Conservation (phyloP, 2,888 invertebrate genomes). For the Ennomos quercinarius region DNA sequence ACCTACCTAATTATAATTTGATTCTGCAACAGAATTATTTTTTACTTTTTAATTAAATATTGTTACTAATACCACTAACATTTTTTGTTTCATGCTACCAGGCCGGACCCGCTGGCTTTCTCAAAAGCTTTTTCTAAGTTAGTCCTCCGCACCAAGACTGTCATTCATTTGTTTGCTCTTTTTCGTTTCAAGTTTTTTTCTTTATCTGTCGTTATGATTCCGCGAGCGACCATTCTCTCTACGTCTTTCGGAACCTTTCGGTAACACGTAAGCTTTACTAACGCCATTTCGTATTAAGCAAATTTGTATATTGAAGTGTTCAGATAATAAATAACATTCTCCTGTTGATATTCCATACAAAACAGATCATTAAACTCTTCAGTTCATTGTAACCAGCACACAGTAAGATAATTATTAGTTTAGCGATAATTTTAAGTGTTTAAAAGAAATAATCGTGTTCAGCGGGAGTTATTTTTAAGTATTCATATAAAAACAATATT, state of each 20-base stretch:
- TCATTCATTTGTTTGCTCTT: conserved; percentile 78
- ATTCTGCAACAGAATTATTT: too few species aligned
- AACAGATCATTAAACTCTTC: conserved; percentile 56
- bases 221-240: conserved; percentile 68
- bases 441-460: conserved; percentile 79
- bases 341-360: conserved; percentile 65
- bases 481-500: conserved; percentile 71
- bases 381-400: conserved; percentile 74
- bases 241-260: conserved; percentile 58
- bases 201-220: conserved; percentile 65
- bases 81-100: conserved; percentile 74
- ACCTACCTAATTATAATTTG: too few species aligned
- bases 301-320: conserved; percentile 78
- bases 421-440: conserved; percentile 80
- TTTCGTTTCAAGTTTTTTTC: conserved; percentile 68
- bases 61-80: conserved; percentile 44
- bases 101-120: conserved; percentile 97
- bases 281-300: conserved; percentile 73
- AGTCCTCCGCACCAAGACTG: conserved; percentile 83
- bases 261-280: conserved; percentile 67
- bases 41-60: conserved; percentile 12
- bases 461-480: conserved; percentile 82
- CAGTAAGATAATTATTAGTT: conserved; percentile 78
- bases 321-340: conserved; percentile 67
- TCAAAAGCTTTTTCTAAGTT: conserved; percentile 97